Evolutionary conservation across 2,113 vertebrate genomes (phyloP).

Genomic region (Anhinga rufa): DNA sequence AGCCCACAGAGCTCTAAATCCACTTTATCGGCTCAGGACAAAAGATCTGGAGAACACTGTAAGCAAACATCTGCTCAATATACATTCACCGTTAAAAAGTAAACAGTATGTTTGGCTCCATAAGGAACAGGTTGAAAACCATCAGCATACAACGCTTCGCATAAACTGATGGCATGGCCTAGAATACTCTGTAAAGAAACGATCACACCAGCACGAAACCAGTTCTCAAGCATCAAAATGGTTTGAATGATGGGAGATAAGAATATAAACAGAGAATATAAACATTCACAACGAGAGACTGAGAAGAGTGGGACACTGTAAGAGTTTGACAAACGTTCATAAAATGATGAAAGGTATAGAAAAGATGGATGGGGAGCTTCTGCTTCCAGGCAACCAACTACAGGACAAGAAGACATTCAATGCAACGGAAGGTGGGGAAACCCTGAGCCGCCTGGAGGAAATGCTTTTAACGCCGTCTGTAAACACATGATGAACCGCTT

Average conservation of each 20-base stretch:
- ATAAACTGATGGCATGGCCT: neutral
- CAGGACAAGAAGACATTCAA: neutral
- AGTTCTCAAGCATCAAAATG: neutral
- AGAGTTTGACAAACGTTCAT: neutral
- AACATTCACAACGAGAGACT: neutral
- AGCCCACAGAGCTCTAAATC: conserved; percentile 39
- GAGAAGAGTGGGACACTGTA: neutral
- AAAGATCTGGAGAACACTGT: conserved; percentile 50
- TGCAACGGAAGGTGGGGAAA: neutral
- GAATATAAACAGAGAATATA: neutral
- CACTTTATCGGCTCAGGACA: conserved; percentile 45
- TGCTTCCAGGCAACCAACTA: neutral
- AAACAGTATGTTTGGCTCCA: conserved; percentile 38
- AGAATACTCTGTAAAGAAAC: neutral
- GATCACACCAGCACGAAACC: neutral
- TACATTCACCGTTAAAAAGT: conserved; percentile 39
- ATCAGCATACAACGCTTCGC: conserved; percentile 10
- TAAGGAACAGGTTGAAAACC: conserved; percentile 54
- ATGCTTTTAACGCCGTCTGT: neutral
- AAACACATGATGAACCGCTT: neutral
- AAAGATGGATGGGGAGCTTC: neutral
- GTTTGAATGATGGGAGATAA: neutral
- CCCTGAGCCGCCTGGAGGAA: neutral
- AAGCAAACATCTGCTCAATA: conserved; percentile 60
- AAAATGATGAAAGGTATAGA: neutral